phyloP scores from a whole-genome alignment of 2,797 vertebrate species.

The Allobates femoralis region DNA sequence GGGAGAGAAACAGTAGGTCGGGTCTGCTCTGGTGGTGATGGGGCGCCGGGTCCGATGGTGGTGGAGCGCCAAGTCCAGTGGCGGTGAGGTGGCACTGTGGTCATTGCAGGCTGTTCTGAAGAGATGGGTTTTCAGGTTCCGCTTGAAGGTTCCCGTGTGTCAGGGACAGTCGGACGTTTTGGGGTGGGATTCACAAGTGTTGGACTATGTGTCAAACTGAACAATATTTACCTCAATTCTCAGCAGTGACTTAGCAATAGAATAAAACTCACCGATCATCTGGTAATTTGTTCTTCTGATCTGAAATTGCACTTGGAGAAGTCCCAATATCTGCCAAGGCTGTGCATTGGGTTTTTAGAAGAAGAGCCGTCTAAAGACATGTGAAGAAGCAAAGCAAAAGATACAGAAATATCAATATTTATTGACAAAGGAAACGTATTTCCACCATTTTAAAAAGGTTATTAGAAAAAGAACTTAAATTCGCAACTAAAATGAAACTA shows the following conservation, averaged over 20 bases:
- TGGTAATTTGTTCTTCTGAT: slow-evolving; percentile 81
- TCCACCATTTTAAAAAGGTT: not conserved
- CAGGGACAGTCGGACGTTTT: no score
- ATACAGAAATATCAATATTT: not conserved
- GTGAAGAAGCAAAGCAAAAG: not conserved
- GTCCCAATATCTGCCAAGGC: slow-evolving; percentile 85
- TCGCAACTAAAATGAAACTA: no score
- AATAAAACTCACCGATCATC: slow-evolving; percentile 84
- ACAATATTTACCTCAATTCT: not conserved
- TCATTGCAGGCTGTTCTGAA: no score
- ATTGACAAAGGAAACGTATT: not conserved
- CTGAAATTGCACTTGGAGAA: slow-evolving; percentile 75
- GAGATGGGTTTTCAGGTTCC: no score
- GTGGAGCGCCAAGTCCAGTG: no score
- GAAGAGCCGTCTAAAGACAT: slow-evolving; percentile 86
- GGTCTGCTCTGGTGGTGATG: no score
- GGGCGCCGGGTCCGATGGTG: no score
- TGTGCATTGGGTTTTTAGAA: slow-evolving; percentile 94
- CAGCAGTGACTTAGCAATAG: not conserved
- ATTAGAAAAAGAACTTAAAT: no score
- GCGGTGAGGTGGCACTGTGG: no score
- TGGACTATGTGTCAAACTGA: not conserved
- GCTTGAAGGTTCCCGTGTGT: no score
- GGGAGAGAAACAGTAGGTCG: no score
- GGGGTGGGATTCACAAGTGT: no score